Percentiles rank a stretch among this genome's conserved stretches.
Conservation (phyloP, 2,113 vertebrate genomes). For the Candoia aspera region DNA sequence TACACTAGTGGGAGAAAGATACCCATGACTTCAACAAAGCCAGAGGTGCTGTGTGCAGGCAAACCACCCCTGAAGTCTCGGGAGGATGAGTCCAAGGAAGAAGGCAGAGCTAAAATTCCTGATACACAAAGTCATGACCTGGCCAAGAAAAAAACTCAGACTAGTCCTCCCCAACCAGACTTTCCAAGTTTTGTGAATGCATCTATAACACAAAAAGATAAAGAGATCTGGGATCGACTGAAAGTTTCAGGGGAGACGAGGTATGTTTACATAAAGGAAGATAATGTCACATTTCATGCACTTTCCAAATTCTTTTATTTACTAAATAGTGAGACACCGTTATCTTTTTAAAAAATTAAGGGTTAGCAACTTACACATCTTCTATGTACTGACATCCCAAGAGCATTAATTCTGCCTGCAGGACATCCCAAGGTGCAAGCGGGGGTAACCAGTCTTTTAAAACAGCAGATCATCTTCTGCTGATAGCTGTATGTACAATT, state of each 20-base stretch:
- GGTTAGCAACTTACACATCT: not conserved
- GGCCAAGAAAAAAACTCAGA: conserved; percentile 75
- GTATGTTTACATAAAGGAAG: conserved; percentile 68
- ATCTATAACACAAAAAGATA: conserved; percentile 85
- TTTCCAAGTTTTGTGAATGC: conserved; percentile 72
- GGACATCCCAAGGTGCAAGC: not conserved
- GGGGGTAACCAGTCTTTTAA: too few species aligned
- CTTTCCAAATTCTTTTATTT: not conserved
- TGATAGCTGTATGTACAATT: not conserved
- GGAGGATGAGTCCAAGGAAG: conserved; percentile 59
- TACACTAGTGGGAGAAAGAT: conserved; percentile 70
- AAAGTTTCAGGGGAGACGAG: conserved; percentile 85
- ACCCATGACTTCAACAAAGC: conserved; percentile 54
- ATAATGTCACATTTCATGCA: not conserved
- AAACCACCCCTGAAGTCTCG: conserved; percentile 64
- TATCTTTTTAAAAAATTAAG: not conserved
- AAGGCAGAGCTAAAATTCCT: conserved; percentile 64
- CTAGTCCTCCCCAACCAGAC: conserved; percentile 67
- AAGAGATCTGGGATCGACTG: conserved; percentile 91
- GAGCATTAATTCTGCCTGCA: not conserved
- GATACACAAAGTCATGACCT: conserved; percentile 83
- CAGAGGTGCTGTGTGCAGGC: conserved; percentile 62
- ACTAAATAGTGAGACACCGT: not conserved
- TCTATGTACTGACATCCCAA: not conserved
- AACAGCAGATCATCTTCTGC: not conserved